phyloP scores from a whole-genome alignment of 2,888 invertebrate species.

The Chelonus formosanus region DNA sequence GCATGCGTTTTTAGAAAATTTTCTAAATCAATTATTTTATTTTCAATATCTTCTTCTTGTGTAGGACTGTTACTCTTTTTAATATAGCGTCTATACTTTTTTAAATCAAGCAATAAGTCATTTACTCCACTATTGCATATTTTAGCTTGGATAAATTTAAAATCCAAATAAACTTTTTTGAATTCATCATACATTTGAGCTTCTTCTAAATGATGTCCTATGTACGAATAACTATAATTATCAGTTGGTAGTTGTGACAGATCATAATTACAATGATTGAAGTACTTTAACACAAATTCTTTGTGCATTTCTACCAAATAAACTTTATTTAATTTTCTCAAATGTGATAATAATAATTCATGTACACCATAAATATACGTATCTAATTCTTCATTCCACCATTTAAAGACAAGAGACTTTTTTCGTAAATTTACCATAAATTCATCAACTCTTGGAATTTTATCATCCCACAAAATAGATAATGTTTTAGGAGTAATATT shows the following conservation, averaged over 20 bases:
- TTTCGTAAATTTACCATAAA: conserved; percentile 73
- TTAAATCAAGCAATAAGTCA: conserved; percentile 75
- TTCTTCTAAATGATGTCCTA: conserved; percentile 75
- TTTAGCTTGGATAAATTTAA: conserved; percentile 77
- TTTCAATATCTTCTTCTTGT: conserved; percentile 61
- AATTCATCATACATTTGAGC: conserved; percentile 70
- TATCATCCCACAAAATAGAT: conserved; percentile 67
- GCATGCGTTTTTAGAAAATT: conserved; percentile 73
- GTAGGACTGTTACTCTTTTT: too few species aligned
- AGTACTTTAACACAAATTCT: conserved; percentile 71
- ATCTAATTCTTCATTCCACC: conserved; percentile 70
- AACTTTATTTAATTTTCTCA: conserved; percentile 63
- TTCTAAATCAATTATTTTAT: conserved; percentile 68
- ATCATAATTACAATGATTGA: conserved; percentile 65
- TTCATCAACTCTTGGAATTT: conserved; percentile 68
- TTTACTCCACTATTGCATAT: conserved; percentile 74
- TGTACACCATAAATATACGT: conserved; percentile 78
- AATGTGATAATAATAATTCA: conserved; percentile 73
- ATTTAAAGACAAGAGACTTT: conserved; percentile 74
- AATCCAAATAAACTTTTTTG: conserved; percentile 71
- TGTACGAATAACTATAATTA: conserved; percentile 77
- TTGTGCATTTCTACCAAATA: conserved; percentile 67
- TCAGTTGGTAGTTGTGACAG: conserved; percentile 73
- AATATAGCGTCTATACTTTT: conserved; percentile 66
- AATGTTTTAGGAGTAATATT: conserved; percentile 71